phyloP scores from a whole-genome alignment of 2,797 vertebrate species.

The Poliocrania exsul region DNA sequence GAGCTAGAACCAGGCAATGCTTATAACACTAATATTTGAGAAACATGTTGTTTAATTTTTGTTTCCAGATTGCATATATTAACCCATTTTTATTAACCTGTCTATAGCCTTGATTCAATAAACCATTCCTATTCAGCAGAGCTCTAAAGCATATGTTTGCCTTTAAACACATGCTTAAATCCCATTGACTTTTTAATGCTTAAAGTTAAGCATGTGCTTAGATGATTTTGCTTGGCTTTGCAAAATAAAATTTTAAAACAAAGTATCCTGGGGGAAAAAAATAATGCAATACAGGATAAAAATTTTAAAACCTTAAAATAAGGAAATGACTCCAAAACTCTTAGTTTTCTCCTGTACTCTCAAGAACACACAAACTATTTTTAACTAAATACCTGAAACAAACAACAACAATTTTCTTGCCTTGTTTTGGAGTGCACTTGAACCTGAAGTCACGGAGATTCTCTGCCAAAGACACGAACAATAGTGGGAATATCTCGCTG shows the following conservation, averaged over 20 bases:
- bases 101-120: conserved; percentile 63
- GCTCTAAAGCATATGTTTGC: conserved; percentile 69
- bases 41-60: conserved; percentile 56
- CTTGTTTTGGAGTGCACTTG: conserved; percentile 16
- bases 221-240: conserved; percentile 12
- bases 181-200: conserved; percentile 68
- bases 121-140: conserved; percentile 52
- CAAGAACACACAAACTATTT: not conserved
- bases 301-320: conserved; percentile 18
- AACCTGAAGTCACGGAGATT: not conserved
- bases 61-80: conserved; percentile 50
- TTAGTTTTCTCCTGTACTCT: not conserved
- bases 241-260: not conserved
- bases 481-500: conserved; percentile 71
- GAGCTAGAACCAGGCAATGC: not conserved
- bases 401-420: conserved; percentile 34
- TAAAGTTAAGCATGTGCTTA: conserved; percentile 65
- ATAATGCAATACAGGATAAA: not conserved
- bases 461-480: conserved; percentile 64
- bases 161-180: conserved; percentile 68
- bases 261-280: not conserved
- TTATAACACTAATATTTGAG: conserved; percentile 20
- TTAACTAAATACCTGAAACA: conserved; percentile 42
- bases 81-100: conserved; percentile 61
- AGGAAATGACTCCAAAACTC: not conserved